phyloP scores from a whole-genome alignment of 2,888 invertebrate genomes.

The Epirrhoe alternata region DNA sequence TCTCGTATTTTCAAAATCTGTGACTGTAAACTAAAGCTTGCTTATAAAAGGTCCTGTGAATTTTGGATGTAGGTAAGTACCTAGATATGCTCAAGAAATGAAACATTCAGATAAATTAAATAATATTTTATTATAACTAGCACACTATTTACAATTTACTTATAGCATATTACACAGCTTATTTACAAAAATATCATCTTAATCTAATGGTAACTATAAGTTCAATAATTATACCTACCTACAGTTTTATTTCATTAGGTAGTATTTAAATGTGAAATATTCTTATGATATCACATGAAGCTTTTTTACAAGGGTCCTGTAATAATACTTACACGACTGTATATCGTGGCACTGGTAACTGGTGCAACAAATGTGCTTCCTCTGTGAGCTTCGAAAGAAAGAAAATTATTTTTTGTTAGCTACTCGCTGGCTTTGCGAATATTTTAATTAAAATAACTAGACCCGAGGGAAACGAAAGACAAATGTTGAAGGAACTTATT shows the following conservation, averaged over 20 bases:
- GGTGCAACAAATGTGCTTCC: slow-evolving; percentile 15
- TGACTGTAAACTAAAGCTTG: not conserved
- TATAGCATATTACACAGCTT: slow-evolving; percentile 27
- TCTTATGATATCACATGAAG: not conserved
- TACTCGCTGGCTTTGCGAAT: slow-evolving; percentile 10
- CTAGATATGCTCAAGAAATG: slow-evolving; percentile 5
- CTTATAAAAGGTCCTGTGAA: not conserved
- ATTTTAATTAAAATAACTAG: slow-evolving; percentile 29
- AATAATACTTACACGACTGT: not conserved
- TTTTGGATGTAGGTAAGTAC: not conserved
- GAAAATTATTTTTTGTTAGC: slow-evolving; percentile 17
- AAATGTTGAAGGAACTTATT: slow-evolving; percentile 13
- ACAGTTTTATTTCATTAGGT: not conserved
- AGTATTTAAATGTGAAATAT: not conserved
- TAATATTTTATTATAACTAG: slow-evolving; percentile 50
- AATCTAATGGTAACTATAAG: slow-evolving; percentile 18
- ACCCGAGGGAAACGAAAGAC: slow-evolving; percentile 11
- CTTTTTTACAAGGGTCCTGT: slow-evolving; percentile 5
- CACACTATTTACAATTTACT: slow-evolving; percentile 44
- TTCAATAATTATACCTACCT: not conserved
- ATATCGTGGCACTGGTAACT: not conserved
- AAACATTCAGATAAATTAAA: slow-evolving; percentile 46
- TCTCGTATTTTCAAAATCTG: not conserved
- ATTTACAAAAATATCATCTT: slow-evolving; percentile 27
- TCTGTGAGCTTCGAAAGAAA: slow-evolving; percentile 14